Evolutionary conservation across 2,113 vertebrate genomes (phyloP), one percentile per base, ranked within the genome.

Genomic region (Cryptomyrus ogoouensis): DNA sequence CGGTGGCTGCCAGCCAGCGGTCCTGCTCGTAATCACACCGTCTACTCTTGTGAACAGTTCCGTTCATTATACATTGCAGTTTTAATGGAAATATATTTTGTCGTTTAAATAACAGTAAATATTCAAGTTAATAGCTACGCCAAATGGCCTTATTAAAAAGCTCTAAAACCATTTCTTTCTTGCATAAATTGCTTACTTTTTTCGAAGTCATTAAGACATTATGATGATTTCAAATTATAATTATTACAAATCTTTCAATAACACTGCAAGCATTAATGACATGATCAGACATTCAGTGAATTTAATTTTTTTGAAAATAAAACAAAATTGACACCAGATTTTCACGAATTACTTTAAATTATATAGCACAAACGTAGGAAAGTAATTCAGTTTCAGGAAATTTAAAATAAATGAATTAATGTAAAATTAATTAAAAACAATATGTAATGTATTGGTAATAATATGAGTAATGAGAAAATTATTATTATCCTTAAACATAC

Each of bases 401-500:
- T 42, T 80, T 80, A 5, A 80, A 80, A 77, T 77, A 77, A 42
- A 80, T 42, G 74, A 80, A 80, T 80, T 80, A 39, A 80, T 80
- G 35, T 46, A 85, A 27, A 86, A 31, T 86, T 15, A 12, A 49
- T 86, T 86, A 6, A 87, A 87, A 87, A 53, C 50, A 89, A 53
- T 47, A 52, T 27, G 77, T 42, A 89, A 89, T 89, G 21, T 53
- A 53, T 15, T 13, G 31, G 52, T 80, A 83, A 89, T 89, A 89
- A 89, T 80, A 46, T 56, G 88, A 42, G 31, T 89, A 56, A 89
- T 85, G 39, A 42, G 35, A 89, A 85, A 89, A 62, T 62, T 27
- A 85, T 89, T 39, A 89, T 74, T 84, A 80, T 13, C 50, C 83
- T 89, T 83, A 89, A 84, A 89, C 56, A 49, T 50, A 70, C 88